These are phyloP conservation scores for Drosophila ustulata DNA, from an alignment of 2,888 invertebrate genomes.

Conservation along the genomic window DNA sequence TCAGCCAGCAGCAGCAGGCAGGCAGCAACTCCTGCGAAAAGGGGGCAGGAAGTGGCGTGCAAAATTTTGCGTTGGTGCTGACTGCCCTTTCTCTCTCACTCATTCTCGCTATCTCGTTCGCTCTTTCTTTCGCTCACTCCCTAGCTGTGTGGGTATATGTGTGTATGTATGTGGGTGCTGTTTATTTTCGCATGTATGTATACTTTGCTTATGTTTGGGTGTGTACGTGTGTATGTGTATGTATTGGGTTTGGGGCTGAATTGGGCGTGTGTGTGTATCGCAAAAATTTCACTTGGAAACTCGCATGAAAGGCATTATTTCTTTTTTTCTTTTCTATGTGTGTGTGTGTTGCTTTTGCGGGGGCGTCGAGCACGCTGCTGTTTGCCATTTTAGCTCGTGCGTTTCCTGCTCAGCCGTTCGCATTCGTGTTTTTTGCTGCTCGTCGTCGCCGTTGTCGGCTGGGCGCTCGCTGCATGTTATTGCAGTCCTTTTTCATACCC, in stretches of 20 bases:
- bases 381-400: slow-evolving; percentile 69
- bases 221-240: slow-evolving; percentile 34
- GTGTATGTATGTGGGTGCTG: slow-evolving; percentile 38
- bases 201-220: slow-evolving; percentile 38
- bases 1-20: slow-evolving; percentile 32
- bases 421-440: slow-evolving; percentile 34
- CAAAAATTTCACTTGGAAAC: slow-evolving; percentile 78
- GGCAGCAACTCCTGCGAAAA: slow-evolving; percentile 59
- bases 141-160: slow-evolving; percentile 19
- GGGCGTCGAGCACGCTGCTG: slow-evolving; percentile 51
- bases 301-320: slow-evolving; percentile 59
- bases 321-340: slow-evolving; percentile 29
- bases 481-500: slow-evolving; percentile 35
- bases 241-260: slow-evolving; percentile 13
- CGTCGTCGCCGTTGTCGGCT: slow-evolving; percentile 38
- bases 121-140: slow-evolving; percentile 10
- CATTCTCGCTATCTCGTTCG: neutral
- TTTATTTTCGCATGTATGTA: slow-evolving; percentile 52
- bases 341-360: slow-evolving; percentile 32
- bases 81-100: slow-evolving; percentile 40
- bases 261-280: slow-evolving; percentile 57
- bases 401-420: slow-evolving; percentile 62
- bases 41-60: slow-evolving; percentile 70
- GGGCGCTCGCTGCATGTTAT: slow-evolving; percentile 41
- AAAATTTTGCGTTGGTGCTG: slow-evolving; percentile 64